Evolutionary conservation across 2,113 vertebrate genomes (phyloP), one percentile per base, ranked within the genome.

Genomic region (Hucho hucho): DNA sequence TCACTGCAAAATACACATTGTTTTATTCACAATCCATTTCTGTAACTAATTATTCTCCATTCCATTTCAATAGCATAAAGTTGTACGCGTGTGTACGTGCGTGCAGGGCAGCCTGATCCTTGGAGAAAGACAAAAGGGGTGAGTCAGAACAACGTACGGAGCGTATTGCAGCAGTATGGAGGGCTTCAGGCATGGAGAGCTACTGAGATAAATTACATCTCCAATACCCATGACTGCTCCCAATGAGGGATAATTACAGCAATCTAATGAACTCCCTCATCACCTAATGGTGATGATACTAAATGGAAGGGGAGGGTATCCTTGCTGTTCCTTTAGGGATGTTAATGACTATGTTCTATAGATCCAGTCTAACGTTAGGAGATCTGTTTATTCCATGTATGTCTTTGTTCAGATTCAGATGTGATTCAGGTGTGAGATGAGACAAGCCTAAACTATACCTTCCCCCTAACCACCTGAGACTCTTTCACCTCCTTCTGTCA

Each of bases 231-330:
- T 84, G 80, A 81, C 73, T 59, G 11, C 56, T 46, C 61, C 79
- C 72, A 80, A 77, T 66, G 61, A 78, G 32, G 28, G 64, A 76
- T 81, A 84, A 85, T 80, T 73, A 14, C 65, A 79, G 83, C 73
- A 84, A 72, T 3, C 77, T 70, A 79, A 82, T 80, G 65, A 78
- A 86, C 67, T 77, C 32, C 77, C 77, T 74, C 67, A 82, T 82
- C 77, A 75, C 72, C 70, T 75, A 75, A 79, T 66, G 56, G 53
- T 28, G 70, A 77, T 25, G 70, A 78, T 67, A 43, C 13, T 68
- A 82, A 70, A 75, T n/a, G 14, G 49, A 49, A 14, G 71, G 71
- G 47, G 64, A 43, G 70, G 43, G 64, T 32, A 24, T 70, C 75
- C 65, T 72, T 18, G 32, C 22, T 61, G 12, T 46, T 2, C 3